These are phyloP conservation scores for Cacatua alba DNA, from an alignment of 2,113 vertebrate species.

Conservation along the genomic window DNA sequence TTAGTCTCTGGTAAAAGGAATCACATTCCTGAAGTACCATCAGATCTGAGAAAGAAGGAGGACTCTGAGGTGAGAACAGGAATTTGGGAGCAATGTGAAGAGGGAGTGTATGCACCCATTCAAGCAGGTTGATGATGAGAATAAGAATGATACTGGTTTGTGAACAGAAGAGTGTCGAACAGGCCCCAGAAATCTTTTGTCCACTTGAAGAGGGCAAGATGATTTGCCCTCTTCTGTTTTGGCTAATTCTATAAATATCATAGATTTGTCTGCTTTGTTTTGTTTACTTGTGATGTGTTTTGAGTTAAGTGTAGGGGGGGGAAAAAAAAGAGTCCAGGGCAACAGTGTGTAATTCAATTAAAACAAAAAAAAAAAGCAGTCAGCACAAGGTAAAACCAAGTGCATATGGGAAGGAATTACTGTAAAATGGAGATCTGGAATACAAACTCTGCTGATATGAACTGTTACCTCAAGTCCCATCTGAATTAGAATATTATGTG, in stretches of 20 bases:
- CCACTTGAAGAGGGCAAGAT: not conserved
- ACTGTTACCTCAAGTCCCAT: constrained; percentile 2
- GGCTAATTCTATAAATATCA: not conserved
- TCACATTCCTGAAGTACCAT: not conserved
- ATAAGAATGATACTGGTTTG: not conserved
- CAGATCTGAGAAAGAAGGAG: not conserved
- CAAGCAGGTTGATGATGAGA: not conserved
- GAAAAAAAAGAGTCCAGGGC: not conserved
- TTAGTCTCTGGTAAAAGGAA: not conserved
- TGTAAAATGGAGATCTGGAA: constrained; percentile 6
- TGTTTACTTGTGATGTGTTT: not conserved
- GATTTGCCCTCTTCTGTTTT: not conserved
- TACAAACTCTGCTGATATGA: not conserved
- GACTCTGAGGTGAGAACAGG: not conserved
- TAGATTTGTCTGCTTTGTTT: not conserved
- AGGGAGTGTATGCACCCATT: not conserved
- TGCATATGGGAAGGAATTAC: not conserved
- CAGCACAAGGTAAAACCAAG: not conserved
- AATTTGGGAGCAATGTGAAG: not conserved
- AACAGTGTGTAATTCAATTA: not conserved
- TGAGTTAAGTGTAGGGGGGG: not conserved
- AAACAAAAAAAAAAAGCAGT: not conserved
- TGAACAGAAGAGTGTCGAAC: not conserved
- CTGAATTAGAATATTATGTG: not conserved
- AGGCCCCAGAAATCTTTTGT: not conserved